Evolutionary conservation across 2,797 vertebrate genomes (phyloP), one percentile per base, ranked within the genome.

Genomic region (Cyclopterus lumpus): DNA sequence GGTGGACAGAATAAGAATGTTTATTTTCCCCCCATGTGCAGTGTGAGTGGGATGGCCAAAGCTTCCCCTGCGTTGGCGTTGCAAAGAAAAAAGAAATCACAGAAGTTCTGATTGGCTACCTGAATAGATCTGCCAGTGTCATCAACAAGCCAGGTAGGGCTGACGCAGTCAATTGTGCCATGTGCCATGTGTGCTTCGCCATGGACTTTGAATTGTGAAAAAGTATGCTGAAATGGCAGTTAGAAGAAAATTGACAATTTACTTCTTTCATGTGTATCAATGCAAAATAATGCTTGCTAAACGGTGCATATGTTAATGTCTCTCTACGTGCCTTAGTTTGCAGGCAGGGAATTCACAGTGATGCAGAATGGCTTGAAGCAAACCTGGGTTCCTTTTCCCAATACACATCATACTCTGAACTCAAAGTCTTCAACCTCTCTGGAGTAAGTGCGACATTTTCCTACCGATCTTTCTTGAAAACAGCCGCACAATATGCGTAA

Each of bases 341-440:
- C 70, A 80, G 75, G 57, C 24, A 20, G 28, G 22, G 55, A 53
- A 82, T 60, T 26, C 2, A 48, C n/a, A 82, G 20, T 22, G 84
- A 89, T n/a, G 63, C 30, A 1, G 66, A 88, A 11, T 90, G 82
- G 85, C 49, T 91, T 26, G 28, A 53, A 11, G 15, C 16, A 59
- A 86, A 92, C 73, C 20, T 90, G 20, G 89, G 84, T 40, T 73
- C 67, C 28, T 91, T 87, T 69, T 77, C 61, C 61, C 11, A 22
- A 8, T 26, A 59, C 32, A 1, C 54, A 38, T 28, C 77, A 28
- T 84, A 73, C 61, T 46, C 67, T 44, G 77, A 84, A 1, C 72
- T 91, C 26, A 73, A 71, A 64, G 18, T 20, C 18, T 72, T 82
- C 30, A 86, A 76, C 60, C 4, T 89, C 7, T 78, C 82, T 18